Conservation (phyloP, 2,888 invertebrate species). For the Spodoptera exigua region DNA sequence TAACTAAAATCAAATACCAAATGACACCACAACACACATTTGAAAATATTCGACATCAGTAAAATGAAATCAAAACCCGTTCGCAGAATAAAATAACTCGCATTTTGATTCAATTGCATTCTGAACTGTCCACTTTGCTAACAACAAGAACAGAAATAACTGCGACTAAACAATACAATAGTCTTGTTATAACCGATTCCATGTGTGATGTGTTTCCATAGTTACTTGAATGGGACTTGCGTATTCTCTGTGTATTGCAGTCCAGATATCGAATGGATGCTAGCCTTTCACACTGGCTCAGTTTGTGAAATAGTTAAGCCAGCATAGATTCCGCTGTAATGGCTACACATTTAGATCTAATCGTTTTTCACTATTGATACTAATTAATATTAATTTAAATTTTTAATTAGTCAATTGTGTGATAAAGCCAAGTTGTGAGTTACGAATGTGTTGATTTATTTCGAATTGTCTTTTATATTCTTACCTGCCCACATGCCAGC, state of each 20-base stretch:
- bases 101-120: constrained; percentile 17
- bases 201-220: constrained; percentile 10
- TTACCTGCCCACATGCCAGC: no score
- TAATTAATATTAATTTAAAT: no score
- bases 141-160: constrained; percentile 14
- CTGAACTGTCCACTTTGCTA: constrained; percentile 1
- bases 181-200: constrained; percentile 12
- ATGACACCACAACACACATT: no score
- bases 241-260: constrained; percentile 3
- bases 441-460: no score
- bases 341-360: no score
- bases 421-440: no score
- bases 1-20: no score
- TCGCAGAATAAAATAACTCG: not conserved
- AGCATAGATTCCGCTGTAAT: no score
- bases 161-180: constrained; percentile 14
- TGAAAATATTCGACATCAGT: not conserved
- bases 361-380: no score
- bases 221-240: constrained; percentile 14
- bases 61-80: not conserved
- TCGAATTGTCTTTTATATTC: no score
- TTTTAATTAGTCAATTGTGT: no score
- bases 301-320: no score
- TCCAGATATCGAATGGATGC: not conserved
- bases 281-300: not conserved